These are phyloP conservation scores for Hypotaenidia okinawae DNA, from an alignment of 2,797 vertebrate species.

Conservation along the genomic window DNA sequence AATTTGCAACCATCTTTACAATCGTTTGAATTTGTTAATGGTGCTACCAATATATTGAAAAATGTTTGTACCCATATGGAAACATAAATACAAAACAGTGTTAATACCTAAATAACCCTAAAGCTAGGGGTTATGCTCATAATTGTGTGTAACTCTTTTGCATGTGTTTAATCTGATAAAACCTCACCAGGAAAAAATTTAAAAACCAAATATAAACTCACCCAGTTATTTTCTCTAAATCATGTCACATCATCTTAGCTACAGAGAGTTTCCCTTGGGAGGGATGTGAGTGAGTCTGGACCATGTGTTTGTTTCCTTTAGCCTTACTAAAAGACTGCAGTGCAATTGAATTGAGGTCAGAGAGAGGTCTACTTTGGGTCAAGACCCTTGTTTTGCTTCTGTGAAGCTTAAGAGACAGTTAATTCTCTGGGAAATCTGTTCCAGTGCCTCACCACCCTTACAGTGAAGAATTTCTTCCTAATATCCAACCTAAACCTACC, in stretches of 20 bases:
- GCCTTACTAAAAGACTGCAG: constrained; percentile 43
- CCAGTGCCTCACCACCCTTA: too few relatives aligned
- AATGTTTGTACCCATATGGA: constrained; percentile 19
- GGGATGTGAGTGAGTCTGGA: constrained; percentile 8
- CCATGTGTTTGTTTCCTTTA: constrained; percentile 7
- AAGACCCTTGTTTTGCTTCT: constrained; percentile 47
- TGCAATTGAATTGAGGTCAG: neutral
- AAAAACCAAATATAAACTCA: neutral
- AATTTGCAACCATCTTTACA: constrained; percentile 66
- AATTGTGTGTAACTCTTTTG: constrained; percentile 53
- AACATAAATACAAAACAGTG: constrained; percentile 18
- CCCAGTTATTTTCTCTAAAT: constrained; percentile 66
- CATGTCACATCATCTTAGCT: constrained; percentile 26
- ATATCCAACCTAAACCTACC: too few relatives aligned
- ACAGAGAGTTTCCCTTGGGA: neutral
- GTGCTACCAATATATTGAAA: constrained; percentile 74
- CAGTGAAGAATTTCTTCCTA: too few relatives aligned
- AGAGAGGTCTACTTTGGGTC: neutral
- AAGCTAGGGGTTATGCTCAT: neutral
- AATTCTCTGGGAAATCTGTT: neutral
- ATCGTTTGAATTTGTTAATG: constrained; percentile 78
- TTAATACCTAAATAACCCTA: neutral
- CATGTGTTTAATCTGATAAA: constrained; percentile 53
- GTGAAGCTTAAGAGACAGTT: constrained; percentile 29
- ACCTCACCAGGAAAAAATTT: constrained; percentile 30